Base-by-base conservation (phyloP, 2,888 invertebrate genomes). In the Chironomus tentans region DNA sequence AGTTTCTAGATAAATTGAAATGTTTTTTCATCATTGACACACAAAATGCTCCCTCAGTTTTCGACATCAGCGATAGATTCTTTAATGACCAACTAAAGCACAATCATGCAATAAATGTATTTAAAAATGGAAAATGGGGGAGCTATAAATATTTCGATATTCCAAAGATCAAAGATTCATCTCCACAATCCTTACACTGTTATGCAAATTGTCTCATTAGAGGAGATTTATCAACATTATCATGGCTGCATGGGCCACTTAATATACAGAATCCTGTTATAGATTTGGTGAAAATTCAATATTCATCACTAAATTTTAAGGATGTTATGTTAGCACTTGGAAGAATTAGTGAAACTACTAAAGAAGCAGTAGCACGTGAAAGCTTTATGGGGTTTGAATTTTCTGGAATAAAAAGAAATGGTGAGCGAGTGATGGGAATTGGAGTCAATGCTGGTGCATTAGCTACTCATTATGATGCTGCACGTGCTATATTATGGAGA, bases 311-410 rank as follows among this genome's bases (percentile, higher is more conserved):
- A 13, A 98, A 98, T 85, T 98, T 97, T 88, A 90, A 94, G 80
- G 98, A 98, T 82, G 87, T 98, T 0, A 97, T 98, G 98, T 86
- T 94, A 0, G 94, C 97, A 0, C 94, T 94, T 0, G 87, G 86
- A 0, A 85, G 91, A n/a, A 81, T 87, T 22, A 84, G 87, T 10
- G 88, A 92, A 79, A 89, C 89, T 78, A 88, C 87, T 79, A 87
- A 89, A 77, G n/a, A 48, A 48, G 48, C 12, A n/a, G 10, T 10
- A 2, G 3, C 48, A 48, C 24, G 24, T n/a, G n/a, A n/a, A n/a
- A n/a, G n/a, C n/a, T 28, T 3, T 28, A 86, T 89, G 78, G 92
- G 92, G 0, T 88, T 91, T 77, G 92, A 92, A 79, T 87, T 88
- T 78, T 87, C 88, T 4, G 92, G 92, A 28, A 84, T 87, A 68